Evolutionary conservation across 2,797 vertebrate genomes (phyloP), one percentile per base, ranked within the genome.

Genomic region (Propithecus deckenii): DNA sequence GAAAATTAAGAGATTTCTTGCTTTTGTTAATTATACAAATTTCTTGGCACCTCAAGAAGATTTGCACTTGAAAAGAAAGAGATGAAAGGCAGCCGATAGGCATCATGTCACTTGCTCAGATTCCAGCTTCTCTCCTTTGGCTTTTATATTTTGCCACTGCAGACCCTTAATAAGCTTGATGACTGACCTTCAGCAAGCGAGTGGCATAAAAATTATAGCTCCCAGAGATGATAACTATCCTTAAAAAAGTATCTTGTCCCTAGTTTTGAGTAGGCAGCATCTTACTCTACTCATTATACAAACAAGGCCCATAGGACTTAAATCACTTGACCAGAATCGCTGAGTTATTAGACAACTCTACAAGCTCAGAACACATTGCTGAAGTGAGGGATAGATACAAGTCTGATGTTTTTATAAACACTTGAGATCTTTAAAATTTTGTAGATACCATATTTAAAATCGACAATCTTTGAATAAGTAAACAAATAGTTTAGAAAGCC

Each of bases 1-100:
- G 7, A 32, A 41, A 20, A 94, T 74, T 69, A 94, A 83, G 75
- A n/a, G 10, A 69, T 35, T 91, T 76, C 59, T 38, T 95, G 57
- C 74, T 93, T 93, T 78, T 87, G 20, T 83, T 93, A 96, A 96
- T 90, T 89, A 96, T 61, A 71, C 76, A 96, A 91, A 81, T 32
- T 22, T 59, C 74, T 32, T 50, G 38, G n/a, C 65, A 85, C 46
- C 72, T 83, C 74, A 72, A 80, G 72, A 95, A 83, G 74, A 89
- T 67, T 25, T 86, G 59, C 67, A 57, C 69, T 97, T 94, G 78
- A 95, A 93, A 91, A 71, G 71, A 92, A 95, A 52, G 71, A 95
- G 91, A 84, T 92, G 92, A 90, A 96, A 95, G 72, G 57, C 75
- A 93, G n/a, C 20, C 78, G 89, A 85, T n/a, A 90, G 80, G 78